Conservation (phyloP, 2,113 vertebrate species). For the Eptesicus fuscus region DNA sequence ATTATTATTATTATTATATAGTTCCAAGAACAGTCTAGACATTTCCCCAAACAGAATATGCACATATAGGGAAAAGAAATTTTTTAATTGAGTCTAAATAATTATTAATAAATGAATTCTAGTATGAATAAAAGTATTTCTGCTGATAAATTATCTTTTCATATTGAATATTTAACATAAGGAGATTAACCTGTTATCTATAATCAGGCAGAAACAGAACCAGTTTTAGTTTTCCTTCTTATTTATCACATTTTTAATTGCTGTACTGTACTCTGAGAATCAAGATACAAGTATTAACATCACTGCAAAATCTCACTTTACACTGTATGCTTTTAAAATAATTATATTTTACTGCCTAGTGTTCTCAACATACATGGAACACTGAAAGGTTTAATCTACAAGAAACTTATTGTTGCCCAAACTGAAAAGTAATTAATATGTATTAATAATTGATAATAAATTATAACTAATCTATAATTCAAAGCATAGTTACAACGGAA, state of each 20-base stretch:
- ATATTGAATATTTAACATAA: no score
- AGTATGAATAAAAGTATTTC: constrained; percentile 21
- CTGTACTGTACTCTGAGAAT: neutral
- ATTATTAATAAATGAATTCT: neutral
- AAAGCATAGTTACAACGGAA: neutral
- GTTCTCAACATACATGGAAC: neutral
- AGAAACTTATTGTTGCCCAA: constrained; percentile 14
- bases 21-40: neutral
- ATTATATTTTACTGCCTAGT: neutral
- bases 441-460: neutral
- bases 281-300: neutral
- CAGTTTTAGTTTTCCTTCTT: neutral
- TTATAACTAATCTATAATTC: neutral
- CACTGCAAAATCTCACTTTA: constrained; percentile 5
- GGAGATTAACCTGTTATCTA: neutral
- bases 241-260: neutral
- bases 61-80: neutral
- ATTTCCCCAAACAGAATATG: neutral
- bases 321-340: neutral
- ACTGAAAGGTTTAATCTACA: neutral
- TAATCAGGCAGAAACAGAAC: neutral
- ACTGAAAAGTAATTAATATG: neutral
- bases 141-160: neutral
- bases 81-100: constrained; percentile 35
- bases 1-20: neutral